Base-by-base conservation (phyloP, 2,113 vertebrate genomes). In the Neodon shergylaensis region DNA sequence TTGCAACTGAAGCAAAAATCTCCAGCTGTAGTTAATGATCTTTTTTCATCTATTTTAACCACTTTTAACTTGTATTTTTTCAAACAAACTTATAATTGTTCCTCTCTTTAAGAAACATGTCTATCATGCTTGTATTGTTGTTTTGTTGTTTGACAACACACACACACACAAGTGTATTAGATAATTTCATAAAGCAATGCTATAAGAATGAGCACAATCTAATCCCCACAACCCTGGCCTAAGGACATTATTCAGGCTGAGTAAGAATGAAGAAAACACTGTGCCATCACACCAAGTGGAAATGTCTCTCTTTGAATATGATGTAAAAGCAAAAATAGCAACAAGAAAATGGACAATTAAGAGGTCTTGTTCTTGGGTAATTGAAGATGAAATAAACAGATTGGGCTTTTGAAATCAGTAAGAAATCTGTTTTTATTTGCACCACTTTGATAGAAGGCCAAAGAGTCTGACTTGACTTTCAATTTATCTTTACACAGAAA, bases 291-390 rank as follows among this genome's bases (percentile, higher is more conserved):
- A 92, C 7, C 21, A n/a, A 61, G 14, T 44, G 61, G 54, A 89
- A 95, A 83, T 90, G 83, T 39, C n/a, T 26, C 13, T 65, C 31
- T 44, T 63, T 78, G 28, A 72, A 82, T 14, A 73, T 58, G 2
- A 63, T 78, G 17, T 13, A 66, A 66, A 90, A 79, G 49, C 24
- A 95, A 81, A 93, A 95, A 82, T 74, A 90, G 6, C 16, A 76
- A 49, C 61, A 91, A 72, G 65, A 17, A 63, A 95, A 33, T 63
- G 61, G 63, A 89, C 94, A 95, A 76, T 82, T 66, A 87, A 90
- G 12, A 90, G 39, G 16, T 54, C 65, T 49, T 3, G 22, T 28
- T 1, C 3, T 93, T 11, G 36, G 54, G 36, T 90, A 83, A 91
- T 3, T 86, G 14, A 81, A 86, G 91, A 42, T 70, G 36, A 93